Evolutionary conservation across 2,113 vertebrate genomes (phyloP).

Genomic region (Ornithorhynchus anatinus): DNA sequence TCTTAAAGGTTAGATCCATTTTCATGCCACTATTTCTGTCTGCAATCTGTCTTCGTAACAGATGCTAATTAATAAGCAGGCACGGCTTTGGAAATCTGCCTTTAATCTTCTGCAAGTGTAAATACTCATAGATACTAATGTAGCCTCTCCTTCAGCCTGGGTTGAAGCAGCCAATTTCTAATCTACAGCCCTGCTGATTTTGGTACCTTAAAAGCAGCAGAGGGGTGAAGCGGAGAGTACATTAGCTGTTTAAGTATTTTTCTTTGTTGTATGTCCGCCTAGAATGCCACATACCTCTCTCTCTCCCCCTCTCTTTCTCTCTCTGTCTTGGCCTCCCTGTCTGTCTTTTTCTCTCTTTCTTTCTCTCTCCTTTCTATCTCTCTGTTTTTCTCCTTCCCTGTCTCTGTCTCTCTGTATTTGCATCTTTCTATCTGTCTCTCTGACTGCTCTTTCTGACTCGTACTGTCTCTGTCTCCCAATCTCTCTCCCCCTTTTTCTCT

Average conservation of each 20-base stretch:
- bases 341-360: too few relatives aligned
- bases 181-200: constrained; percentile 54
- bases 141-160: constrained; percentile 67
- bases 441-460: too few relatives aligned
- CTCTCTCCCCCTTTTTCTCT: too few relatives aligned
- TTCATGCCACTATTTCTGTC: constrained; percentile 66
- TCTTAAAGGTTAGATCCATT: constrained; percentile 67
- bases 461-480: too few relatives aligned
- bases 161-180: constrained; percentile 59
- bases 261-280: constrained; percentile 28
- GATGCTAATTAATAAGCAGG: constrained; percentile 70
- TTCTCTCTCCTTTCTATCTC: background rate
- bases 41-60: constrained; percentile 71
- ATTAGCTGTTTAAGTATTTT: constrained; percentile 48
- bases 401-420: background rate
- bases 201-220: constrained; percentile 58
- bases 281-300: constrained; percentile 48
- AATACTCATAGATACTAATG: constrained; percentile 66
- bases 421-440: too few relatives aligned
- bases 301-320: too few relatives aligned
- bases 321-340: too few relatives aligned
- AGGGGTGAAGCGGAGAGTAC: constrained; percentile 59
- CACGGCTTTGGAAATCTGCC: constrained; percentile 63
- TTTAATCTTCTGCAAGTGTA: constrained; percentile 72
- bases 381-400: background rate